Conservation (phyloP, 2,888 invertebrate genomes). For the Neoascia interrupta region DNA sequence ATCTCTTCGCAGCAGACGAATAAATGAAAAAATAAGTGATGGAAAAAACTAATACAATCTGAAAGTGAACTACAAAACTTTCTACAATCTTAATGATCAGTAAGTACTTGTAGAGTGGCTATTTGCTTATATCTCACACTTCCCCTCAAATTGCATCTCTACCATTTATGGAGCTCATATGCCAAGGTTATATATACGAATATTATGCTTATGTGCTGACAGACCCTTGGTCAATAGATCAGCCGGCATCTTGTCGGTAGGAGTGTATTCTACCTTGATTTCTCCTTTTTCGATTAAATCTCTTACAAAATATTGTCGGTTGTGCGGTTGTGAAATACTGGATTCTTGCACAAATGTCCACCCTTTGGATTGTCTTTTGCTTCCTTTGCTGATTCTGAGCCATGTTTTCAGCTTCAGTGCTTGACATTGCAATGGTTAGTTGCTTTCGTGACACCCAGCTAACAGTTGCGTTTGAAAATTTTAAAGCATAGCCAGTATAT, state of each 20-base stretch:
- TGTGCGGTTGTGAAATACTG: constrained; percentile 35
- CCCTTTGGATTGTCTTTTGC: constrained; percentile 45
- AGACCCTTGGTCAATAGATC: not conserved
- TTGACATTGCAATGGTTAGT: too few relatives aligned
- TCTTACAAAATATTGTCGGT: constrained; percentile 43
- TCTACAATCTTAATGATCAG: too few relatives aligned
- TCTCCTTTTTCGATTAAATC: not conserved
- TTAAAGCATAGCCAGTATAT: not conserved
- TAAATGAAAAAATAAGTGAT: too few relatives aligned
- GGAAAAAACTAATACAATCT: too few relatives aligned
- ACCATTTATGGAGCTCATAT: not conserved
- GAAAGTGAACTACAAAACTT: too few relatives aligned
- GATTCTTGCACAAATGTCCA: constrained; percentile 29
- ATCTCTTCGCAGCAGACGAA: too few relatives aligned
- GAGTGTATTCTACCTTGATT: not conserved
- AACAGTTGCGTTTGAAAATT: not conserved
- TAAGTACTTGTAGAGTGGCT: too few relatives aligned
- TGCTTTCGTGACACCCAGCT: too few relatives aligned
- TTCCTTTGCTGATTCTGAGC: constrained; percentile 2
- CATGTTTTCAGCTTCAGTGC: not conserved
- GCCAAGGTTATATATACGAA: not conserved
- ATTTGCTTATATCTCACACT: too few relatives aligned
- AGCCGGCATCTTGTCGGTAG: not conserved
- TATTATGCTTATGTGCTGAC: not conserved
- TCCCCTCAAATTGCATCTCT: too few relatives aligned